Percentiles rank a stretch among this genome's conserved stretches.
phyloP scores from a whole-genome alignment of 2,797 vertebrate species.

The Phoxinus dragarum region DNA sequence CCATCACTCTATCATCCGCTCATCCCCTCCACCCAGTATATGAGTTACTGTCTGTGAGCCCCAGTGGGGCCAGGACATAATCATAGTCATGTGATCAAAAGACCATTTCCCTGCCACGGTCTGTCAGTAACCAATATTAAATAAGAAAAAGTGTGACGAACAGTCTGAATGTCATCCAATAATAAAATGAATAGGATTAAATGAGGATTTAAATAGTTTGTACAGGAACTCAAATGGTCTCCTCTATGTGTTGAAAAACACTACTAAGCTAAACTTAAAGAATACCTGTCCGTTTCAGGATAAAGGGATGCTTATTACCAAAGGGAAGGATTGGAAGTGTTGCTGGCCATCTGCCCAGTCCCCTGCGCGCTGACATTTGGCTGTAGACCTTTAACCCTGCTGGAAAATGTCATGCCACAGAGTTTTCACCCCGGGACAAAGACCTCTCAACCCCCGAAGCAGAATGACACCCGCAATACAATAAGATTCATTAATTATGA shows the following conservation, averaged over 20 bases:
- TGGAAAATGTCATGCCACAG: constrained; percentile 71
- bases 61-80: constrained; percentile 44
- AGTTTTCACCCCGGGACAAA: constrained; percentile 63
- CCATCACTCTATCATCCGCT: constrained; percentile 49
- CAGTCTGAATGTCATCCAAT: neutral
- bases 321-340: constrained; percentile 45
- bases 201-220: neutral
- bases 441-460: constrained; percentile 23
- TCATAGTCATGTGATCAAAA: constrained; percentile 31
- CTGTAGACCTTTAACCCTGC: constrained; percentile 73
- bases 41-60: constrained; percentile 39
- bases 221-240: neutral
- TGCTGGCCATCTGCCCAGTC: constrained; percentile 74
- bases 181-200: neutral
- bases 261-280: neutral
- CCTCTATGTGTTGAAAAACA: neutral
- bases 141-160: constrained; percentile 37
- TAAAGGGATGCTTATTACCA: constrained; percentile 29
- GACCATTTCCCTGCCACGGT: constrained; percentile 33
- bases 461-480: constrained; percentile 52
- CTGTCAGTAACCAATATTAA: constrained; percentile 44
- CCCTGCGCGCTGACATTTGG: constrained; percentile 69
- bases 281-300: constrained; percentile 48
- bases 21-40: constrained; percentile 50
- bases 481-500: constrained; percentile 55